Evolutionary conservation across 1,140 invertebrate species (phyloP), one percentile per base, ranked within the genome.

Genomic region (Brachionus angularis): DNA sequence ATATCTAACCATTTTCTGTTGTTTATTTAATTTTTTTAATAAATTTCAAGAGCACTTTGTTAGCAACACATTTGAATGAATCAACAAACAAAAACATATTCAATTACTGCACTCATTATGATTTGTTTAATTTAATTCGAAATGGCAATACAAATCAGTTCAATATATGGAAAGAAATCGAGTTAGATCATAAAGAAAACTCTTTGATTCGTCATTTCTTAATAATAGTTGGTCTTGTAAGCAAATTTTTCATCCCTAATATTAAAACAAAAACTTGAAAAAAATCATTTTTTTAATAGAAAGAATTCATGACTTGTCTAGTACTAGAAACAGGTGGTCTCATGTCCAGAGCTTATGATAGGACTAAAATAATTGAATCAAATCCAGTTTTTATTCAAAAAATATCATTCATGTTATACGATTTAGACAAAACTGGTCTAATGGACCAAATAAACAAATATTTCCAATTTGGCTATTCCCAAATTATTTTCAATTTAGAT

Each of bases 141-240:
- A 58, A 39, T 39, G 33, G 7, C 12, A 42, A 42, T 14, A 42
- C 4, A 42, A 36, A 23, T 25, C 53, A 58, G 14, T 58, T 58
- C 18, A 58, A 34, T 23, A 58, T 58, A n/a, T 58, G 53, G 53
- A 58, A 23, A 42, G 34, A 58, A 58, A 23, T 58, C 18, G 53
- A 58, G 25, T 4, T 58, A 5, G 14, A 58, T 5, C 2, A 42
- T 10, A 58, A 39, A 39, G 0, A 12, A 18, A 12, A 36, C 10
- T 23, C 23, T 39, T 36, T 18, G 25, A 21, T n/a, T n/a, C n/a
- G 53, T 23, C 53, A 58, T 39, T 58, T 58, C 39, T 23, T 58
- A 21, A 42, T 58, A 23, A 16, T 58, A 0, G 31, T 58, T 25
- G 16, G 33, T 39, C 53, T 58, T 23, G 53, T 58, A 58, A 58